Conservation (phyloP, 30 jellyfish, hydroid and myxozoan species). For the Aurelia aurita complex sp. Pacific region DNA sequence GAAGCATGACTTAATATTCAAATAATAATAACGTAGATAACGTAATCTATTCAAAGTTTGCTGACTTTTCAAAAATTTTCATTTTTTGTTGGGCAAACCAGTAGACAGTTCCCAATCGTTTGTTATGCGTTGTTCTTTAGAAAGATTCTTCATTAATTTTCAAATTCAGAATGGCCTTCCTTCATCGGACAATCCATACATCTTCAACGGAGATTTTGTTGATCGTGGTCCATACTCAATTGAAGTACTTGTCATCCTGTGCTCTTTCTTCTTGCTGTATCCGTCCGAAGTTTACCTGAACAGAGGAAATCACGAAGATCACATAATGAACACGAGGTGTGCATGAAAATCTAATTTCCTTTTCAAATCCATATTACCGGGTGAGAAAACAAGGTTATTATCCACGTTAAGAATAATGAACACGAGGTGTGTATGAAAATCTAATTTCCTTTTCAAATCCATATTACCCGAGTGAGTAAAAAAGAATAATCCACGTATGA, state of each 20-base stretch:
- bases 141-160: neutral
- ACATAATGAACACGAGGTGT: constrained; percentile 80
- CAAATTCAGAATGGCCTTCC: constrained; percentile 75
- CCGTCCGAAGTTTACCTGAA: constrained; percentile 68
- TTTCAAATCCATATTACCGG: too few species aligned
- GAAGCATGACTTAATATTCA: too few species aligned
- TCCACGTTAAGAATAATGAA: constrained; percentile 32
- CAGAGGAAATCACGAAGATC: constrained; percentile 80
- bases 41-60: too few species aligned
- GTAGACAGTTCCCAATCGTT: neutral
- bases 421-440: constrained; percentile 49
- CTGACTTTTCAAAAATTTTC: too few species aligned
- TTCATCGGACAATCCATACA: constrained; percentile 77
- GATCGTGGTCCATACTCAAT: constrained; percentile 79
- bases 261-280: constrained; percentile 69
- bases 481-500: too few species aligned
- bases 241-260: constrained; percentile 70
- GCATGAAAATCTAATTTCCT: neutral
- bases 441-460: too few species aligned
- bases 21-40: too few species aligned
- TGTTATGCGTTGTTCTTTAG: neutral
- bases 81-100: too few species aligned
- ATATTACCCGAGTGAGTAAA: too few species aligned
- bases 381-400: too few species aligned
- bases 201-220: constrained; percentile 85